A percentile compares a stretch with the other conserved stretches of the same genome.
phyloP scores from a whole-genome alignment of 1,140 invertebrate species.

The Tetramorium parvispinum region DNA sequence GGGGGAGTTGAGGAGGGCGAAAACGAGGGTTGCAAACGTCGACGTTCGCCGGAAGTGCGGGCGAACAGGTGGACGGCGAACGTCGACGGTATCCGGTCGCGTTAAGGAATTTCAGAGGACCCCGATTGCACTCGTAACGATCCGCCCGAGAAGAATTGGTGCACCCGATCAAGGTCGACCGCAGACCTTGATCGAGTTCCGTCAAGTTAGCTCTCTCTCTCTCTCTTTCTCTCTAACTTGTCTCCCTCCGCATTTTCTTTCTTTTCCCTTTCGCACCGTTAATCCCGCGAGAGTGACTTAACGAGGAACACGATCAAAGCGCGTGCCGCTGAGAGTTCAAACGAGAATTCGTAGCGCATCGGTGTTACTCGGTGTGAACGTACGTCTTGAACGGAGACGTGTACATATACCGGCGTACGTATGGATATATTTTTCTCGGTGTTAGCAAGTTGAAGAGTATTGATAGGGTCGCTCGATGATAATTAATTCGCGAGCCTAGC shows the following conservation, averaged over 20 bases:
- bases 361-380: conserved; percentile 23
- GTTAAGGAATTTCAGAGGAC: background rate
- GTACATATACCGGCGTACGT: background rate
- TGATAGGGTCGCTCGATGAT: background rate
- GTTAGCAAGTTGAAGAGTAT: conserved; percentile 1
- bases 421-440: background rate
- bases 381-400: background rate
- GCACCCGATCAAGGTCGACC: conserved; percentile 48
- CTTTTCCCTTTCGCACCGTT: background rate
- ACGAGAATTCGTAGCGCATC: conserved; percentile 64
- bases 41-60: background rate
- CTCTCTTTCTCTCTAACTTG: background rate
- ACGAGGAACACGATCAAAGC: background rate
- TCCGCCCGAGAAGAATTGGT: conserved; percentile 12
- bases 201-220: background rate
- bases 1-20: background rate
- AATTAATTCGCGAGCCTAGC: background rate
- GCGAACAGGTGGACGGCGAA: too few relatives aligned
- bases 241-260: background rate
- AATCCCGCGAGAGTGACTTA: conserved; percentile 26
- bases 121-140: background rate
- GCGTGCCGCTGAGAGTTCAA: conserved; percentile 24
- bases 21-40: background rate
- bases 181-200: conserved; percentile 26
- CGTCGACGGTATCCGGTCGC: background rate